Percentiles rank a stretch among this genome's conserved stretches.
These are phyloP conservation scores for Drosophila monieri DNA, from an alignment of 2,888 invertebrate genomes.

Conservation along the genomic window DNA sequence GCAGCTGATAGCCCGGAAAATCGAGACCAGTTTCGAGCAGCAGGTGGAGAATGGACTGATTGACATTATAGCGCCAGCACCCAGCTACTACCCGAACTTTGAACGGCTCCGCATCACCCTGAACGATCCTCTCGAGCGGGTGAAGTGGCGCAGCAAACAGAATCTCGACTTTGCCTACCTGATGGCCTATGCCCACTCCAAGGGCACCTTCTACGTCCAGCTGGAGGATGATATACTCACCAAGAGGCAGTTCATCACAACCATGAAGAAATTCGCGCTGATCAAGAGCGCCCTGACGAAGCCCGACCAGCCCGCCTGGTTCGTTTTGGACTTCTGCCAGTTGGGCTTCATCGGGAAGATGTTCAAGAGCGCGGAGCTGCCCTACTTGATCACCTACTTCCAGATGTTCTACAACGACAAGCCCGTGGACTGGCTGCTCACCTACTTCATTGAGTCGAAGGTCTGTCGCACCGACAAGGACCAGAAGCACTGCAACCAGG, in stretches of 20 bases:
- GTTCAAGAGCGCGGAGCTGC: constrained; percentile 94
- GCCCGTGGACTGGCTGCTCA: constrained; percentile 98
- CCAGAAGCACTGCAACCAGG: constrained; percentile 93
- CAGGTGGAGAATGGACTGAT: constrained; percentile 92
- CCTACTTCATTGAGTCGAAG: constrained; percentile 94
- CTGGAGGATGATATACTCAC: constrained; percentile 97
- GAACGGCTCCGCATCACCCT: constrained; percentile 90
- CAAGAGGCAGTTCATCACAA: constrained; percentile 91
- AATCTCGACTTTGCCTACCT: constrained; percentile 96
- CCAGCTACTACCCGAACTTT: constrained; percentile 94
- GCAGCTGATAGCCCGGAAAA: constrained; percentile 89
- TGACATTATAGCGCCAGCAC: constrained; percentile 94
- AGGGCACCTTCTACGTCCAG: constrained; percentile 94
- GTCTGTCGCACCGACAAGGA: constrained; percentile 93
- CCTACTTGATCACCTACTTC: constrained; percentile 94
- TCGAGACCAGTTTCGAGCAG: constrained; percentile 90
- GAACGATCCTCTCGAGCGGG: constrained; percentile 93
- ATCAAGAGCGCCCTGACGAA: constrained; percentile 87
- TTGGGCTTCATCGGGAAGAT: constrained; percentile 97
- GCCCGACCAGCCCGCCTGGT: constrained; percentile 89
- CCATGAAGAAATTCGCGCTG: constrained; percentile 93
- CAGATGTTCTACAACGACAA: constrained; percentile 98
- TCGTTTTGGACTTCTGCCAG: constrained; percentile 96
- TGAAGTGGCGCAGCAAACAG: constrained; percentile 97
- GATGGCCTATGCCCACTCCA: constrained; percentile 96